Evolutionary conservation across 2,113 vertebrate species (phyloP).

Genomic region (Nyctereutes procyonoides): DNA sequence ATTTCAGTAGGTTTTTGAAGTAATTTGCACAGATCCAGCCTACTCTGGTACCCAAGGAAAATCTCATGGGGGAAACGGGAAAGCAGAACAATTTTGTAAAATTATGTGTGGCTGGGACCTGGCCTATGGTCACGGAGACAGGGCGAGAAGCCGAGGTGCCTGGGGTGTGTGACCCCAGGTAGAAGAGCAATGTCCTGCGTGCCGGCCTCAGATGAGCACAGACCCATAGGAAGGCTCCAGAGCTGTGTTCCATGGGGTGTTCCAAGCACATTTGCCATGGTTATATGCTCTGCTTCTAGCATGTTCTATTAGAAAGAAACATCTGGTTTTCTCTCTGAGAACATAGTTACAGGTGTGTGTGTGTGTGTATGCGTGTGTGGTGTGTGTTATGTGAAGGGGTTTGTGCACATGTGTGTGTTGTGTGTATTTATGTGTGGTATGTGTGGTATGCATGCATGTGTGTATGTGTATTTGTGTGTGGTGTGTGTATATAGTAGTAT

Average conservation of each 20-base stretch:
- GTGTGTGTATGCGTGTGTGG: background rate
- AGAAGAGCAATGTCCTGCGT: rapidly evolving
- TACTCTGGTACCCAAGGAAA: background rate
- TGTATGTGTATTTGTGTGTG: no score
- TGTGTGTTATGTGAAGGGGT: no score
- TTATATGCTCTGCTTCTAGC: background rate
- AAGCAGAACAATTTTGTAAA: background rate
- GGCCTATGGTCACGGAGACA: rapidly evolving
- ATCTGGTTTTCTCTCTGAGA: background rate
- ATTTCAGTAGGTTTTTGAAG: background rate
- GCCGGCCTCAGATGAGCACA: background rate
- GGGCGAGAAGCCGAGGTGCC: rapidly evolving
- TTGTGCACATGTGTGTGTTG: no score
- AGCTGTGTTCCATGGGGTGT: background rate
- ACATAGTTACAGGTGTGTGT: background rate
- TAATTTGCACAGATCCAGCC: background rate
- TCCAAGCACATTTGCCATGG: background rate
- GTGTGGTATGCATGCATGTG: no score
- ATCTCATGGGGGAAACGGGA: background rate
- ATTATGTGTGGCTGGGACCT: background rate
- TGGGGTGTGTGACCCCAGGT: background rate
- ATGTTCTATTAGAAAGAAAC: background rate
- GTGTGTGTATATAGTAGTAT: no score
- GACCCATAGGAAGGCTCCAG: background rate
- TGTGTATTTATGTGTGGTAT: no score